These are phyloP conservation scores for Adelognathus sp. DNA, from an alignment of 2,888 invertebrate genomes.

Conservation along the genomic window DNA sequence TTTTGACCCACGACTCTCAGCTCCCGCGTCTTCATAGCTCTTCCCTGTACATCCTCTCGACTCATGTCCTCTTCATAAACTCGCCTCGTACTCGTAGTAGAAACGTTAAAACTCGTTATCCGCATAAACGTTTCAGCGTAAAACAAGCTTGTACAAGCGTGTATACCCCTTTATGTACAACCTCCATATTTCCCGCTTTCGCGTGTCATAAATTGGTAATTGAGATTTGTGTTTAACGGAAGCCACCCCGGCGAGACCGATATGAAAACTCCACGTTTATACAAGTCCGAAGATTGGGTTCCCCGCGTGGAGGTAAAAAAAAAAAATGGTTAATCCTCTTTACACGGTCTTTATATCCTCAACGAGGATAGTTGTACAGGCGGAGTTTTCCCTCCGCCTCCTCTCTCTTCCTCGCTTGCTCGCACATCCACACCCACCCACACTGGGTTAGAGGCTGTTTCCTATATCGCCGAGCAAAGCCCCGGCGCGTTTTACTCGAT, in stretches of 20 bases:
- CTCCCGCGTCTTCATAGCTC: constrained; percentile 1
- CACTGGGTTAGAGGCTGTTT: too few species aligned
- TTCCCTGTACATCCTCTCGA: constrained; percentile 20
- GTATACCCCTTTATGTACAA: too few species aligned
- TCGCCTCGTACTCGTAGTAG: background rate
- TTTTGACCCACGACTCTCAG: background rate
- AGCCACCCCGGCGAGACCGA: background rate
- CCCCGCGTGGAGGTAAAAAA: too few species aligned
- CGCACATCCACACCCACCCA: too few species aligned
- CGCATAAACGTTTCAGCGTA: background rate
- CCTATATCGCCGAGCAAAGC: constrained; percentile 12
- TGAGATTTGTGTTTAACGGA: constrained; percentile 36
- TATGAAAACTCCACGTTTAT: background rate
- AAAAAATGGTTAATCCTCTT: constrained; percentile 51
- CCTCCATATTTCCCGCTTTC: too few species aligned
- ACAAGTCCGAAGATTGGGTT: constrained; percentile 14
- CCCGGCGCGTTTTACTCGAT: constrained; percentile 30
- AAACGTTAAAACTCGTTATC: background rate
- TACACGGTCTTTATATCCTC: constrained; percentile 52
- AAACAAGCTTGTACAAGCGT: too few species aligned
- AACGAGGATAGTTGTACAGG: constrained; percentile 17
- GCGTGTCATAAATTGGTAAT: constrained; percentile 9
- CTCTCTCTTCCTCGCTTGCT: constrained; percentile 9
- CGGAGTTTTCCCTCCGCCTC: constrained; percentile 65
- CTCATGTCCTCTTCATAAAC: background rate